Evolutionary conservation across 2,113 vertebrate genomes (phyloP).

Genomic region (Pantherophis guttatus): DNA sequence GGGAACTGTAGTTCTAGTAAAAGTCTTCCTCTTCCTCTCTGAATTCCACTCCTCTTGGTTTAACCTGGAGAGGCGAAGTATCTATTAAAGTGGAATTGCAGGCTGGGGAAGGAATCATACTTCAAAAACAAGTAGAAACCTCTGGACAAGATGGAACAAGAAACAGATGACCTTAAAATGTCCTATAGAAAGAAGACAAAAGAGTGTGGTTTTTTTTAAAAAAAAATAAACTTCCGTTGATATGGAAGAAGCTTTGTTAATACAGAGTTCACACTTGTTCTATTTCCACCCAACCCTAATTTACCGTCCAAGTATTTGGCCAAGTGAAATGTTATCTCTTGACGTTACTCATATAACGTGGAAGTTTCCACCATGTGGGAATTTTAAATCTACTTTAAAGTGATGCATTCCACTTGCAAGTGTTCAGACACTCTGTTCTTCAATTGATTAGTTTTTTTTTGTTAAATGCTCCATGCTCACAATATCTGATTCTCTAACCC

Average conservation of each 20-base stretch:
- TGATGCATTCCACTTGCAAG: not conserved
- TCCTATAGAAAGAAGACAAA: not conserved
- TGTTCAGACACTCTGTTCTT: not conserved
- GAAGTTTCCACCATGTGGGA: not conserved
- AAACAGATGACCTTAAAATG: not conserved
- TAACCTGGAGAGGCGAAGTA: not conserved
- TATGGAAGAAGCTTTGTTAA: not conserved
- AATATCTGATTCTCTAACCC: not conserved
- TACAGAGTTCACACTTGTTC: not conserved
- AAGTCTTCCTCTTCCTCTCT: too few relatives aligned
- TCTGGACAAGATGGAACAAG: not conserved
- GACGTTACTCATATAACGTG: not conserved
- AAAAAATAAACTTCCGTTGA: not conserved
- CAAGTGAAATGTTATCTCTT: not conserved
- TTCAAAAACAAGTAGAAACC: not conserved
- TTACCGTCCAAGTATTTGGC: not conserved
- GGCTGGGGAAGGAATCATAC: not conserved
- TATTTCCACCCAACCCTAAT: not conserved
- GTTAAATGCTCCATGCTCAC: conserved; percentile 53
- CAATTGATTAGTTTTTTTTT: fast-evolving
- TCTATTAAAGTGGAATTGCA: not conserved
- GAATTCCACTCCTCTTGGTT: not conserved
- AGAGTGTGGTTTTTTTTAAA: not conserved
- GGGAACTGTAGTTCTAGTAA: not conserved
- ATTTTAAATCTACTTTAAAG: not conserved